Percentiles rank a stretch among this genome's conserved stretches.
Conservation (phyloP, 2,888 invertebrate species). For the Ditylenchus weischeri region DNA sequence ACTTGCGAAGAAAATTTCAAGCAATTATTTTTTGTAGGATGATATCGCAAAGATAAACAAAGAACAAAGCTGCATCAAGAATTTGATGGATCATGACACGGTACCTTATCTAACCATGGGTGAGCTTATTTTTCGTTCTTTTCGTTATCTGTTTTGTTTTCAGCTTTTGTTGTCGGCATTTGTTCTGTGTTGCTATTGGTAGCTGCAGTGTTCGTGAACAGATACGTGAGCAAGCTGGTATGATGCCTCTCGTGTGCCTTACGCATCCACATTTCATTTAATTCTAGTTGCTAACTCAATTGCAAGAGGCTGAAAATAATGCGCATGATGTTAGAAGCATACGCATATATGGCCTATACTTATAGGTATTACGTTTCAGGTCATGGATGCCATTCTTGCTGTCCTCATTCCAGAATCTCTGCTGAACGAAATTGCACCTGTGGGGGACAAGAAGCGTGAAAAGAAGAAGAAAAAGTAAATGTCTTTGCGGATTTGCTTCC, state of each 20-base stretch:
- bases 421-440: neutral
- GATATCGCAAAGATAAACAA: too few species aligned
- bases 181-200: neutral
- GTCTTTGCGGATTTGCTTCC: too few species aligned
- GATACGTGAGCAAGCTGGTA: neutral
- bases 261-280: neutral
- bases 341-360: too few species aligned
- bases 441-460: neutral
- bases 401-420: constrained; percentile 6
- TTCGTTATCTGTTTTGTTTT: neutral
- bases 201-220: neutral
- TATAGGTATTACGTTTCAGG: too few species aligned
- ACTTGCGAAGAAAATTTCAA: too few species aligned
- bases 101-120: too few species aligned
- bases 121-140: too few species aligned
- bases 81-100: too few species aligned
- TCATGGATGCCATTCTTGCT: constrained; percentile 1
- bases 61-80: too few species aligned
- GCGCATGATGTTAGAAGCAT: neutral
- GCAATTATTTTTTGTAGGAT: too few species aligned
- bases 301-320: constrained; percentile 6
- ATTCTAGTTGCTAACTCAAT: constrained; percentile 4
- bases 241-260: too few species aligned
- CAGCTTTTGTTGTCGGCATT: neutral
- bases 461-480: constrained; percentile 5